Evolutionary conservation across 2,797 vertebrate genomes (phyloP).

Genomic region (Pipistrellus pipistrellus): DNA sequence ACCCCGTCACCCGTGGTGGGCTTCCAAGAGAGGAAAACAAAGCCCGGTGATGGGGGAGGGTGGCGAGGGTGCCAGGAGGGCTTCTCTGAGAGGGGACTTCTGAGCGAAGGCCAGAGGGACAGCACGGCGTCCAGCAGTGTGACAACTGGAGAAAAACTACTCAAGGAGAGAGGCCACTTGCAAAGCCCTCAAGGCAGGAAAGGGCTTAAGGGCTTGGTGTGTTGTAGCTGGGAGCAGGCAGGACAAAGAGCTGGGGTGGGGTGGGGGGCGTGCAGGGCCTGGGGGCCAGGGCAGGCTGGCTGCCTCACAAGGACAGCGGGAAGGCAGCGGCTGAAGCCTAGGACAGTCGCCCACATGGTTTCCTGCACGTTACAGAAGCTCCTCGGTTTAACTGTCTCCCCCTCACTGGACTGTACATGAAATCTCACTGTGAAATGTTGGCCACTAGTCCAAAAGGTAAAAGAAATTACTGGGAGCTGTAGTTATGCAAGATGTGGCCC

Average conservation of each 20-base stretch:
- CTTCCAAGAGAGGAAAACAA: too few species aligned
- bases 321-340: too few species aligned
- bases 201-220: not conserved
- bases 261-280: too few species aligned
- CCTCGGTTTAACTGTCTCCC: not conserved
- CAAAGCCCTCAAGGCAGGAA: not conserved
- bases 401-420: not conserved
- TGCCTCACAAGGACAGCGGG: accelerated
- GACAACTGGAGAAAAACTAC: not conserved
- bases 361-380: not conserved
- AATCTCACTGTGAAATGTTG: not conserved
- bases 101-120: not conserved
- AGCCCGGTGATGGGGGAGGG: not conserved
- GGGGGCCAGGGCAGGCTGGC: not conserved
- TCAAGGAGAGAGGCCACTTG: not conserved
- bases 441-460: not conserved
- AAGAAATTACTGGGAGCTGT: not conserved
- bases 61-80: too few species aligned
- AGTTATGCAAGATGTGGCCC: not conserved
- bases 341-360: accelerated
- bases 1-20: too few species aligned
- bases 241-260: not conserved
- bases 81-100: not conserved
- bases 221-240: not conserved
- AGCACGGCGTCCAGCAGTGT: not conserved